Conservation (phyloP, 2,797 vertebrate species). For the Ateles fusciceps region DNA sequence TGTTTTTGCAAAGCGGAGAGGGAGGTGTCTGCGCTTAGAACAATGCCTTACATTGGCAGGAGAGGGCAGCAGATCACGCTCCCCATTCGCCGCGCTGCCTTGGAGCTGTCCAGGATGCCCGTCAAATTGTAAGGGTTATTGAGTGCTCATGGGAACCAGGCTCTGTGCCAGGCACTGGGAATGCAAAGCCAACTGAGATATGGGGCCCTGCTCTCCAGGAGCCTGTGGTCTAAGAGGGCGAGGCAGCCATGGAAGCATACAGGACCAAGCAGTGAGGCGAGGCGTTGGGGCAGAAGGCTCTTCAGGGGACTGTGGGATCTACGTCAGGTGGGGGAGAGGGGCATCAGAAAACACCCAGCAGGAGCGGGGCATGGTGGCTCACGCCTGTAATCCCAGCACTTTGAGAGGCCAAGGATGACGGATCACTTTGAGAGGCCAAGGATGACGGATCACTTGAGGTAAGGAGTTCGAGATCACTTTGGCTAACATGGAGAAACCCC, state of each 20-base stretch:
- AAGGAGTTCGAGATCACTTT: not conserved
- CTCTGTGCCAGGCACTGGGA: not conserved
- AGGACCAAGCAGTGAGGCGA: not conserved
- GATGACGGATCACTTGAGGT: not conserved
- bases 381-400: not conserved
- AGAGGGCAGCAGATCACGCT: conserved; percentile 8
- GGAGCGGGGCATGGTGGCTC: not conserved
- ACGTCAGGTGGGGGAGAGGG: not conserved
- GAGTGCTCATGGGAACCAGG: not conserved
- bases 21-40: not conserved
- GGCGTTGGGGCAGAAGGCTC: not conserved
- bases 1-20: too few species aligned
- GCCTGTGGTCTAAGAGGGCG: not conserved
- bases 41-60: not conserved
- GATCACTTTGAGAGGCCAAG: not conserved
- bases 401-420: not conserved
- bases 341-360: not conserved
- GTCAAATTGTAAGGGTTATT: not conserved
- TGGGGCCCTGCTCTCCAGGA: not conserved
- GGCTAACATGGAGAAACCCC: not conserved
- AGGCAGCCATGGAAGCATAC: not conserved
- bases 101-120: too few species aligned
- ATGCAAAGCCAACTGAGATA: not conserved
- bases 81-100: not conserved
- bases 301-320: not conserved